Evolutionary conservation across 2,797 vertebrate species (phyloP).

Genomic region (Cynodonichthys magdalenae): DNA sequence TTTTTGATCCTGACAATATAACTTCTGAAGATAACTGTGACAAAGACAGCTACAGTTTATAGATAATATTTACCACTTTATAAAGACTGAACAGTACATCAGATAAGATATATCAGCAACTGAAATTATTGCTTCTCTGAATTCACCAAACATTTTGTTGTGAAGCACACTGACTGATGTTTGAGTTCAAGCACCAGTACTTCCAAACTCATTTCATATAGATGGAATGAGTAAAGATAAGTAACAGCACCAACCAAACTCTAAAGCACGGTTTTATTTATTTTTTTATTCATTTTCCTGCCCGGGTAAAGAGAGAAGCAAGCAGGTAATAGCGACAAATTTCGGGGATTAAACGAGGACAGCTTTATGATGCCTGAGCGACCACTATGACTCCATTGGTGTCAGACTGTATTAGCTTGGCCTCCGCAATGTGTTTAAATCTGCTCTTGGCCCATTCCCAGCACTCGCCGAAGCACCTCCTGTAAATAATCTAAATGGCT

Average conservation of each 20-base stretch:
- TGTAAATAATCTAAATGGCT: conserved; percentile 77
- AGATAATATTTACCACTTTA: too few species aligned
- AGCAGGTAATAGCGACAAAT: conserved; percentile 75
- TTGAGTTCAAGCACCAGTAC: not conserved
- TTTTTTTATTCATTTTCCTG: conserved; percentile 18
- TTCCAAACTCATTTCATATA: not conserved
- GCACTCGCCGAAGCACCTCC: conserved; percentile 67
- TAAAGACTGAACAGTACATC: too few species aligned
- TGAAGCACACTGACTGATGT: not conserved
- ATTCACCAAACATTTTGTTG: not conserved
- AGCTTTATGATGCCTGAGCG: conserved; percentile 74
- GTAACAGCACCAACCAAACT: conserved; percentile 8
- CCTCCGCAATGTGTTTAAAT: conserved; percentile 60
- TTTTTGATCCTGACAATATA: too few species aligned
- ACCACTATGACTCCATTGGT: conserved; percentile 72
- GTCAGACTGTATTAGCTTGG: conserved; percentile 77
- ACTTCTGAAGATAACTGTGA: too few species aligned
- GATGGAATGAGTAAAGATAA: conserved; percentile 28
- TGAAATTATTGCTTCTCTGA: too few species aligned
- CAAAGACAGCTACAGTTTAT: too few species aligned
- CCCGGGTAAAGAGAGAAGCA: conserved; percentile 45
- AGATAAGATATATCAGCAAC: too few species aligned
- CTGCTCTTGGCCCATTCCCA: conserved; percentile 72
- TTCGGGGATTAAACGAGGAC: conserved; percentile 70
- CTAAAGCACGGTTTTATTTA: conserved; percentile 9